Evolutionary conservation across 2,888 invertebrate genomes (phyloP), one percentile per base, ranked within the genome.

Genomic region (Cephalotes varians): DNA sequence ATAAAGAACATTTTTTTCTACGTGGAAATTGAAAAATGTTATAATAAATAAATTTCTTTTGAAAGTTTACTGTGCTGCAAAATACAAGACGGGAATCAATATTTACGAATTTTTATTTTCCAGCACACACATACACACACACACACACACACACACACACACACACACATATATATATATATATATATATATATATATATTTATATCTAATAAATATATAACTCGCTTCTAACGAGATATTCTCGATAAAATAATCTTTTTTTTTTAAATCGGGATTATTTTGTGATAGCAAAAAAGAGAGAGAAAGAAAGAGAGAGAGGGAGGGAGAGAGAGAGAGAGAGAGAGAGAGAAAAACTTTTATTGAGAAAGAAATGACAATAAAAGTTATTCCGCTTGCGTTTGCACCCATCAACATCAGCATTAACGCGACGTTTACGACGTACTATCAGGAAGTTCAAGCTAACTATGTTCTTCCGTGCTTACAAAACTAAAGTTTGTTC

Each of bases 341-440:
- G n/a, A n/a, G n/a, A n/a, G n/a, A n/a, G 31, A 10, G 40, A 2
- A 6, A 77, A 56, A 21, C 67, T 67, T 76, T 67, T n/a, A 37
- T 21, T 15, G 67, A 37, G 31, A 44, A 67, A 31, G 25, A 6
- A 67, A 56, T 67, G 77, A 56, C 67, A 44, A 77, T 77, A 77
- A 67, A 76, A 77, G 56, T 77, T 77, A 77, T 77, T 77, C 56
- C 77, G 77, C 77, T 77, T 77, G 54, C 77, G 76, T 77, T 67
- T 44, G 67, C 77, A 54, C 54, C 56, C 18, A 34, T 77, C 67
- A 34, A 65, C 44, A 56, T 77, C 54, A 44, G 44, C 40, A 77
- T 77, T 77, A 67, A 77, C 44, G 77, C 54, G 67, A 77, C 67
- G 54, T 77, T 77, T 77, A 77, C 67, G 67, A 67, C 54, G 31